phyloP scores from a whole-genome alignment of 2,797 vertebrate genomes.

The Calcarius lapponicus region DNA sequence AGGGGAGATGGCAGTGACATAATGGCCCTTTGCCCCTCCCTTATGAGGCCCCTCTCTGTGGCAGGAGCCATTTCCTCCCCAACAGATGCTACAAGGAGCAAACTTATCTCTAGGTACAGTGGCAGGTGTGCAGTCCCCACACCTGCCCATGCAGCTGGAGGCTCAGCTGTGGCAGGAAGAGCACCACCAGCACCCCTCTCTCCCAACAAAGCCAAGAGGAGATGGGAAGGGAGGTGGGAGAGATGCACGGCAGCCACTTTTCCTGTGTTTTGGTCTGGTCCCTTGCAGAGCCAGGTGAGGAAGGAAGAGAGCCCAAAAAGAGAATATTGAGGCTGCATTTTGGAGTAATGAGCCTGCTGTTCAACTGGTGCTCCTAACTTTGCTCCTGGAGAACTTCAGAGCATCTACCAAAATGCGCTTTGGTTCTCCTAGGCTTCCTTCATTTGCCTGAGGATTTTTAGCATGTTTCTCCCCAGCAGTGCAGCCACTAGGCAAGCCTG shows the following conservation, averaged over 20 bases:
- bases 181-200: background rate
- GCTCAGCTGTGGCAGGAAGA: background rate
- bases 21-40: background rate
- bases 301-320: background rate
- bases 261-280: rapidly evolving
- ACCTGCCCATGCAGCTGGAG: background rate
- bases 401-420: rapidly evolving
- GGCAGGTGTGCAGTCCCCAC: background rate
- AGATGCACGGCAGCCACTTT: rapidly evolving
- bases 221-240: background rate
- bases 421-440: background rate
- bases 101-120: background rate
- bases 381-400: background rate
- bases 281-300: background rate
- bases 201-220: background rate
- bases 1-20: background rate
- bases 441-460: background rate
- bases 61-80: background rate
- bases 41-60: background rate
- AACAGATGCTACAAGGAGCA: background rate
- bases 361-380: background rate
- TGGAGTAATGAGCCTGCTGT: background rate
- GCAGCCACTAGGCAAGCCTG: background rate
- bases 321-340: background rate
- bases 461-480: background rate